phyloP scores from a whole-genome alignment of 1,140 invertebrate species.

The Cyphomyrmex costatus region DNA sequence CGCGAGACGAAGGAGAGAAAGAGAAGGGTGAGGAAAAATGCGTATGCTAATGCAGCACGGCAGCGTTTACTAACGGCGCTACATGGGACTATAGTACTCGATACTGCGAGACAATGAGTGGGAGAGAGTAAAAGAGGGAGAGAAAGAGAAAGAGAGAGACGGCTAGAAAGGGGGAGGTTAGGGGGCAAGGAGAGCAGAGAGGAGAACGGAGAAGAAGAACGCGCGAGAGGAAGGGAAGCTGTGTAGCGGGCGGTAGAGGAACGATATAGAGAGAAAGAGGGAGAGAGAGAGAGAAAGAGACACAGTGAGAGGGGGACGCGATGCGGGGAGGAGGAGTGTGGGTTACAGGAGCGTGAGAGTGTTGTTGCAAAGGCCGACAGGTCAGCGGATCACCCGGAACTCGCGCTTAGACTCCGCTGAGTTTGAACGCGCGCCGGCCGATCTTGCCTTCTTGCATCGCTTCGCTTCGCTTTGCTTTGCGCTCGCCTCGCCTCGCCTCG shows the following conservation, averaged over 20 bases:
- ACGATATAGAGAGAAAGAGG: slow-evolving; percentile 60
- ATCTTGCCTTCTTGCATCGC: slow-evolving; percentile 80
- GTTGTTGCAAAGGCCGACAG: slow-evolving; percentile 87
- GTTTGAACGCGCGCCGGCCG: slow-evolving; percentile 83
- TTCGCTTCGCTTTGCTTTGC: slow-evolving; percentile 70
- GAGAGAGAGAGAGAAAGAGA: slow-evolving; percentile 64
- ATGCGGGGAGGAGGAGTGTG: slow-evolving; percentile 85
- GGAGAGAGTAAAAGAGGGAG: slow-evolving; percentile 70
- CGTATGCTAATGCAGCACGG: slow-evolving; percentile 75
- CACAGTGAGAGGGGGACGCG: slow-evolving; percentile 78
- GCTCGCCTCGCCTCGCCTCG: slow-evolving; percentile 57
- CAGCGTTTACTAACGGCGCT: slow-evolving; percentile 76
- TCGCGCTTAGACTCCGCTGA: slow-evolving; percentile 86
- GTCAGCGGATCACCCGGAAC: slow-evolving; percentile 87
- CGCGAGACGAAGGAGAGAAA: slow-evolving; percentile 10
- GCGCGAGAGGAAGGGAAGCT: slow-evolving; percentile 38
- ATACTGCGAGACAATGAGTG: slow-evolving; percentile 73
- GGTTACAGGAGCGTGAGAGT: slow-evolving; percentile 88
- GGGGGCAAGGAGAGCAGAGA: background rate
- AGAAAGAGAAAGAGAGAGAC: slow-evolving; percentile 41
- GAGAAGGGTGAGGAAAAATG: slow-evolving; percentile 64
- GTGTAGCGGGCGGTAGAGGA: slow-evolving; percentile 20
- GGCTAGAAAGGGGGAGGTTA: slow-evolving; percentile 33
- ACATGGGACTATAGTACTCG: slow-evolving; percentile 75
- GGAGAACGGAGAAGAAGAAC: slow-evolving; percentile 5